A percentile compares a stretch with the other conserved stretches of the same genome.
Evolutionary conservation across 2,888 invertebrate genomes (phyloP).

Genomic region (Pandemis corylana): DNA sequence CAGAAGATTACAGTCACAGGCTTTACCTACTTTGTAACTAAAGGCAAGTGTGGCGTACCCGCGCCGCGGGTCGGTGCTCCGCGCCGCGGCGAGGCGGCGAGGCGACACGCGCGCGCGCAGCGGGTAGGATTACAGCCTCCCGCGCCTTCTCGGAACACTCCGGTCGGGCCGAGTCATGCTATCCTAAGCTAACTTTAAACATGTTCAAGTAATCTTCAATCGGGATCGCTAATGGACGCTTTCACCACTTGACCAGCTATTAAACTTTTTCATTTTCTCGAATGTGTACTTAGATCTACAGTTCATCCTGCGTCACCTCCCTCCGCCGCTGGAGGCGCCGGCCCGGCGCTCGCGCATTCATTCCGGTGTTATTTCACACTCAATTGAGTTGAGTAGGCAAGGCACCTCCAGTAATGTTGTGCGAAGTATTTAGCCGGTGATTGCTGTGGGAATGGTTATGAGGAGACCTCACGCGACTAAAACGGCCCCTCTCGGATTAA

Average conservation of each 20-base stretch:
- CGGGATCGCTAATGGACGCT: background rate
- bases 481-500: background rate
- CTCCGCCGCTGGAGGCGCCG: no score
- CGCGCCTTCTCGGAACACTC: background rate
- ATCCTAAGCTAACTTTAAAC: constrained; percentile 4
- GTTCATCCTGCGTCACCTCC: background rate
- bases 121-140: background rate
- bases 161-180: background rate
- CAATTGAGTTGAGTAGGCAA: background rate
- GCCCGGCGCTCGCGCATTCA: background rate
- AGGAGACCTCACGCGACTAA: background rate
- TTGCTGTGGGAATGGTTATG: constrained; percentile 2
- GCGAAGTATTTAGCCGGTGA: background rate
- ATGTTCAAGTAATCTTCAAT: constrained; percentile 1
- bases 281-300: background rate
- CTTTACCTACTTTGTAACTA: no score
- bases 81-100: no score
- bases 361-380: constrained; percentile 4
- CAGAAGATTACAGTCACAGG: no score
- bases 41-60: no score
- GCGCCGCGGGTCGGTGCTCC: no score
- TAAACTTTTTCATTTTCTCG: background rate
- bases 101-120: background rate
- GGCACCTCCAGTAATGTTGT: background rate
- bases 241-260: background rate